phyloP scores from a whole-genome alignment of 2,888 invertebrate species.

The Nudaria mundana region DNA sequence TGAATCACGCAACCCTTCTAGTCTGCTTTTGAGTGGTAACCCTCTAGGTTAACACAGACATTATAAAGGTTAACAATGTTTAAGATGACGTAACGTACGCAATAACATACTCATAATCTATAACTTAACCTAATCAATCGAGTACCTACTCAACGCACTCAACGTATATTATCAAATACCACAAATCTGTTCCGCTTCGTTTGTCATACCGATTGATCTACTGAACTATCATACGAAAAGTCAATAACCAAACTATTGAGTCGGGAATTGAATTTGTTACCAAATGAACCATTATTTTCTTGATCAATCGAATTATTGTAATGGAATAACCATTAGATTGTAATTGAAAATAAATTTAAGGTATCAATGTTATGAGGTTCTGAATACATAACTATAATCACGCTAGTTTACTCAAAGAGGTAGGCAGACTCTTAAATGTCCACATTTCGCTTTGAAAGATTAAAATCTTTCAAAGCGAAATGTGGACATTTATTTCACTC shows the following conservation, averaged over 20 bases:
- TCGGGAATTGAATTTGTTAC: slow-evolving; percentile 21
- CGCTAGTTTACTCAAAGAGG: too few species aligned
- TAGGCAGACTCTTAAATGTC: too few species aligned
- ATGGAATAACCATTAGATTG: slow-evolving; percentile 3
- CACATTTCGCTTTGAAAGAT: too few species aligned
- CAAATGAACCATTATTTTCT: slow-evolving; percentile 19
- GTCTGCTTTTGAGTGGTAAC: too few species aligned
- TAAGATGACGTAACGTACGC: too few species aligned
- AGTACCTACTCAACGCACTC: slow-evolving; percentile 1
- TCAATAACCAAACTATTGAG: slow-evolving; percentile 23
- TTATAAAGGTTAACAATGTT: too few species aligned
- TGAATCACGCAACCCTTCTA: too few species aligned
- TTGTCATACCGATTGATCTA: slow-evolving; percentile 18
- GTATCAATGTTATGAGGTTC: not conserved
- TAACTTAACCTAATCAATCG: too few species aligned
- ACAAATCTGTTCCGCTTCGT: slow-evolving; percentile 24
- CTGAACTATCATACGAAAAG: slow-evolving; percentile 21
- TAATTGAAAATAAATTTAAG: slow-evolving; percentile 8
- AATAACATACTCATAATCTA: too few species aligned
- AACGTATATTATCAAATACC: slow-evolving; percentile 24
- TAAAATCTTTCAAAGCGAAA: too few species aligned
- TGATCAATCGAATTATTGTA: slow-evolving; percentile 20
- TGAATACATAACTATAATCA: not conserved
- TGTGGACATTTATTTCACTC: too few species aligned
- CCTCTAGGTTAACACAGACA: too few species aligned